A percentile compares a stretch with the other conserved stretches of the same genome.
Conservation (phyloP, 2,888 invertebrate species). For the Sminthurinus aureus region DNA sequence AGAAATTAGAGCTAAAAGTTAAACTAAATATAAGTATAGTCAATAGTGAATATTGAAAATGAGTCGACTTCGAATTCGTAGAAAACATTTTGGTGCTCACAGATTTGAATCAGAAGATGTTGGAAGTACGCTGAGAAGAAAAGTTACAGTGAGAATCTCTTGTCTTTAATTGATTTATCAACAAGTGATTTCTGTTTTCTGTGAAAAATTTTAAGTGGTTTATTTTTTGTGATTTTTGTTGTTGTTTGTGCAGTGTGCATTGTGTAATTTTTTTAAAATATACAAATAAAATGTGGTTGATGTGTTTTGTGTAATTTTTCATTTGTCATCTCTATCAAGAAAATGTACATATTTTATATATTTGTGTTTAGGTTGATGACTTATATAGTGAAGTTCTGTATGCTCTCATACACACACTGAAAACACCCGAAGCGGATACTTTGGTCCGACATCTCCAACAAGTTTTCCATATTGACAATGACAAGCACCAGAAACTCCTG, state of each 20-base stretch:
- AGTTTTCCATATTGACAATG: constrained; percentile 79
- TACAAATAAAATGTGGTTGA: background rate
- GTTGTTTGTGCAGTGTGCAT: too few species aligned
- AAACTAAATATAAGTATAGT: too few species aligned
- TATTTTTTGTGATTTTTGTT: too few species aligned
- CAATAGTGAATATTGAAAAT: constrained; percentile 36
- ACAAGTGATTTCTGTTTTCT: too few species aligned
- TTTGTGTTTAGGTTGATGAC: constrained; percentile 76
- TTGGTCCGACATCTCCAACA: constrained; percentile 80
- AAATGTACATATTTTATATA: background rate
- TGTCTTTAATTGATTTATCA: background rate
- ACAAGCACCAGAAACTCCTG: constrained; percentile 76
- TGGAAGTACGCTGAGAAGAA: constrained; percentile 52
- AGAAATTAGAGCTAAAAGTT: background rate
- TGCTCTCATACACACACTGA: constrained; percentile 84
- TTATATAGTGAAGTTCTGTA: constrained; percentile 83
- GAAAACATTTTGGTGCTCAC: constrained; percentile 55
- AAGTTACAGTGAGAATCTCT: constrained; percentile 56
- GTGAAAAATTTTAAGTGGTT: too few species aligned
- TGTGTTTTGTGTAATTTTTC: too few species aligned
- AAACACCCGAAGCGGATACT: constrained; percentile 72
- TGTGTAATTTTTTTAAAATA: background rate
- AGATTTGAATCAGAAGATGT: constrained; percentile 55
- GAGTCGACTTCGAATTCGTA: constrained; percentile 56
- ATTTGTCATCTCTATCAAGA: background rate